Evolutionary conservation across 2,113 vertebrate species (phyloP).

Genomic region (Oryctolagus cuniculus): mOryCun1.1 NC_091439.1:9430501-9431000

Average conservation of each 20-base stretch:
- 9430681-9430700: background rate
- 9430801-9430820: background rate
- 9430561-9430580: too few species aligned
- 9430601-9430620: too few species aligned
- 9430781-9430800: background rate
- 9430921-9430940: background rate
- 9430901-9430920: background rate
- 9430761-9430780: background rate
- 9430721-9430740: background rate
- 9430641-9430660: background rate
- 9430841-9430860: background rate
- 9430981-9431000: background rate
- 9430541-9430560: too few species aligned
- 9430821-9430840: background rate
- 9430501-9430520: too few species aligned
- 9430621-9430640: too few species aligned
- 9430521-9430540: too few species aligned
- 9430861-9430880: background rate
- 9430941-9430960: background rate
- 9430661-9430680: background rate
- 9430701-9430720: background rate
- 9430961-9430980: background rate
- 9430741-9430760: background rate
- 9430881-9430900: background rate
- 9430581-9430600: too few species aligned